Conservation (phyloP, 2,113 vertebrate species). For the Hydrochoerus hydrochaeris region DNA sequence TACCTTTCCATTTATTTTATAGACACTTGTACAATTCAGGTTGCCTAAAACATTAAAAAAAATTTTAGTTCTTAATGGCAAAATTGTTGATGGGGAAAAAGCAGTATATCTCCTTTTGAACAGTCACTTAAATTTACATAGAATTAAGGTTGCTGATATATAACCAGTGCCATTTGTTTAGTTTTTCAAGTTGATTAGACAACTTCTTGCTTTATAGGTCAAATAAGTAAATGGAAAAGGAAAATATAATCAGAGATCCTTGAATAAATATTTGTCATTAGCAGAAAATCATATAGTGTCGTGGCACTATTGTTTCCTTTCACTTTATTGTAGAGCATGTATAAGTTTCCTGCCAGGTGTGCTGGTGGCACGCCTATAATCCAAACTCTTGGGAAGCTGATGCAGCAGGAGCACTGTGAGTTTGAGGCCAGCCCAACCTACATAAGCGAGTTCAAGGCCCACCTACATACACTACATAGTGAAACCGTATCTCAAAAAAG, state of each 20-base stretch:
- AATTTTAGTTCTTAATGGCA: background rate
- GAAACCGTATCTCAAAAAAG: background rate
- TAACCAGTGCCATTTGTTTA: constrained; percentile 26
- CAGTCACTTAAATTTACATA: background rate
- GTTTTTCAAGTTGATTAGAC: constrained; percentile 22
- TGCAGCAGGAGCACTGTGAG: background rate
- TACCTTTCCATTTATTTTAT: constrained; percentile 11
- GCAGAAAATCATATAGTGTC: too few relatives aligned
- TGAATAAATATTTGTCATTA: background rate
- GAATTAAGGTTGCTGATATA: constrained; percentile 40
- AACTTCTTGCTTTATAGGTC: background rate
- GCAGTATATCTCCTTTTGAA: background rate
- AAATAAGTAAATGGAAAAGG: constrained; percentile 28
- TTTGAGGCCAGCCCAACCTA: background rate
- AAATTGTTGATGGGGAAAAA: background rate
- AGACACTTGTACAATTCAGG: background rate
- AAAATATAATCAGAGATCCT: background rate
- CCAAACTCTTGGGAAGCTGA: background rate
- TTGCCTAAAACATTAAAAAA: background rate
- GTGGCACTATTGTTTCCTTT: background rate
- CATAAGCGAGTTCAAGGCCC: background rate
- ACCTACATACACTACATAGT: background rate
- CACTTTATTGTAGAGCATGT: background rate
- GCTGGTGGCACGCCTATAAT: background rate
- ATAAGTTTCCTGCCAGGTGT: background rate